phyloP scores from a whole-genome alignment of 2,113 vertebrate species.

The Semicossyphus pulcher region DNA sequence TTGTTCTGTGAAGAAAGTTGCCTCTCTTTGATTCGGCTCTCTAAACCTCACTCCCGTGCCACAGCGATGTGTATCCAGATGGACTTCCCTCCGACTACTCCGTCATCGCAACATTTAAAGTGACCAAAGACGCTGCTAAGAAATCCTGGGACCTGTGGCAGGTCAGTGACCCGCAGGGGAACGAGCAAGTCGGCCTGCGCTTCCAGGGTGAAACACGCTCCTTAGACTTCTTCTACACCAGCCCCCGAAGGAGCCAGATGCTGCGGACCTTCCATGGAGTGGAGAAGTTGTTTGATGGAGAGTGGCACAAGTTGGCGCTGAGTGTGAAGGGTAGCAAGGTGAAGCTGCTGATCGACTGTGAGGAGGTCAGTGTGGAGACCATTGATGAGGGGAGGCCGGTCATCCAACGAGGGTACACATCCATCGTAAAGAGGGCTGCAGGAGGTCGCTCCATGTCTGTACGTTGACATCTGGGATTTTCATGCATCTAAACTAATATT shows the following conservation, averaged over 20 bases:
- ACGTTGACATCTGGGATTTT: conserved; percentile 32
- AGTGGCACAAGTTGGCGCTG: conserved; percentile 82
- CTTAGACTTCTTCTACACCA: conserved; percentile 78
- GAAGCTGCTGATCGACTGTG: conserved; percentile 80
- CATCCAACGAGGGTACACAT: conserved; percentile 68
- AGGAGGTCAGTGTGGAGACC: conserved; percentile 69
- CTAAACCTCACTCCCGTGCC: conserved; percentile 23
- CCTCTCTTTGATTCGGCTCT: conserved; percentile 15
- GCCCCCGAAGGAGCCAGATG: conserved; percentile 53
- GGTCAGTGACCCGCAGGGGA: conserved; percentile 77
- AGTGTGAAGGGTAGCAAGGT: conserved; percentile 75
- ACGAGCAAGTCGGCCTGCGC: conserved; percentile 71
- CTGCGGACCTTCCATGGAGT: conserved; percentile 73
- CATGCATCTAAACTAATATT: neutral
- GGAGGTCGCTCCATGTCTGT: conserved; percentile 72
- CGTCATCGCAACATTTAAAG: conserved; percentile 81
- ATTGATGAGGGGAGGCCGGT: conserved; percentile 61
- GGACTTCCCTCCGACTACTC: conserved; percentile 83
- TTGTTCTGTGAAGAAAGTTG: conserved; percentile 18
- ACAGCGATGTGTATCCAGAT: conserved; percentile 77
- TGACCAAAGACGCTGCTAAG: conserved; percentile 65
- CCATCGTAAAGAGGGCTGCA: conserved; percentile 76
- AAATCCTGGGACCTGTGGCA: conserved; percentile 83
- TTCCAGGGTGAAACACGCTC: conserved; percentile 73
- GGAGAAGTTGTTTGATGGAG: conserved; percentile 79